Evolutionary conservation across 2,113 vertebrate genomes (phyloP), one percentile per base, ranked within the genome.

Genomic region (Phasianus colchicus): DNA sequence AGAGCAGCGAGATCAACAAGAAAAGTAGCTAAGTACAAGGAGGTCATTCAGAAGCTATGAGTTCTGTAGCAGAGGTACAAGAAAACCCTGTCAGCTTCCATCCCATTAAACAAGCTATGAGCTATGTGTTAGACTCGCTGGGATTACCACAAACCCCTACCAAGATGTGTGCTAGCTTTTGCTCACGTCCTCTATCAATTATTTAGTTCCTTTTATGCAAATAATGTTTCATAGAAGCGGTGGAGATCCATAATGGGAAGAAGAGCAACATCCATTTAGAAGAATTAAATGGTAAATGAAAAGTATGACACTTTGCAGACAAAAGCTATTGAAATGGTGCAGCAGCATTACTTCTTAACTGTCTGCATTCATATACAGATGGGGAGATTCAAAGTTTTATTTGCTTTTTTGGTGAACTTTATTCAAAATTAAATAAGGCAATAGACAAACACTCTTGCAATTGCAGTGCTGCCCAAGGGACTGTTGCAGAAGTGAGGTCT

Each of bases 131-230:
- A 96, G 93, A 88, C 95, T 97, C 97, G 9, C 93, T 97, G 94
- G 96, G 90, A 94, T 95, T 90, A 91, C 88, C 78, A 82, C 90
- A 85, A 96, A 96, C 60, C 88, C 57, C 84, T 89, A 65, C 95
- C 92, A 88, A 93, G 84, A 77, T 83, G 97, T 96, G 96, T 92
- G 95, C 97, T 96, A 95, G 92, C 95, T 97, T 97, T 96, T 97
- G 97, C 95, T 98, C 97, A 97, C 78, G 77, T 64, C 95, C 91
- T 83, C 85, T 29, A 98, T 98, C 96, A 98, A 98, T 98, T 97
- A 98, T 98, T 98, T 97, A 98, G 88, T 85, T 94, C 96, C 97
- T 98, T 97, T 98, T 98, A 98, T 98, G 96, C 97, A 98, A 97
- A 98, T 98, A 97, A 93, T 55, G 97, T 97, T 97, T 97, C 94